A percentile compares a stretch with the other conserved stretches of the same genome.
Conservation (phyloP, 2,113 vertebrate genomes). For the Sus scrofa region DNA sequence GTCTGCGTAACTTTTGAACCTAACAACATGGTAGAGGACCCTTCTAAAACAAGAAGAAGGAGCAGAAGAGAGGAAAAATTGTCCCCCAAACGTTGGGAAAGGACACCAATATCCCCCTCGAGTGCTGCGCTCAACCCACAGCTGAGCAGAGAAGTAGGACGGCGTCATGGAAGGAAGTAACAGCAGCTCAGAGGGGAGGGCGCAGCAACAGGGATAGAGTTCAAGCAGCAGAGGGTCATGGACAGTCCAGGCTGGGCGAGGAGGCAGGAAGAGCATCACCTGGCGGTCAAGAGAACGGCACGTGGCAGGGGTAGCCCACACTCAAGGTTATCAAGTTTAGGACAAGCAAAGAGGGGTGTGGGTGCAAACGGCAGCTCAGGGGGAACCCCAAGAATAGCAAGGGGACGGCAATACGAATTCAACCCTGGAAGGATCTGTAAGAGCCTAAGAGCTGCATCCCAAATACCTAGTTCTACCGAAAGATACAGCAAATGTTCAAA, state of each 20-base stretch:
- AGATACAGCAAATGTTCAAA: not conserved
- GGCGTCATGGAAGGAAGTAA: not conserved
- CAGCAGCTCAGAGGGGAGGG: not conserved
- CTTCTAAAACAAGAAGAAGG: not conserved
- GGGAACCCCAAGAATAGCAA: not conserved
- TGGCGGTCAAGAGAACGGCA: not conserved
- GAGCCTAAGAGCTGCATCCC: not conserved
- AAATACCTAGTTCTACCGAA: not conserved
- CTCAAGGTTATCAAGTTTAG: not conserved
- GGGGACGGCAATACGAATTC: not conserved
- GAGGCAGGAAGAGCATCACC: fast-evolving
- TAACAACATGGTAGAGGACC: not conserved
- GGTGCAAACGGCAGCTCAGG: not conserved
- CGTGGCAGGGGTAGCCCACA: fast-evolving
- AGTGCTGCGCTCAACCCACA: not conserved
- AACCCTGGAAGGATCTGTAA: not conserved
- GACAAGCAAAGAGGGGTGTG: not conserved
- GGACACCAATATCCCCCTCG: fast-evolving
- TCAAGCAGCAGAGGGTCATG: not conserved
- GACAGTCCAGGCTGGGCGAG: not conserved
- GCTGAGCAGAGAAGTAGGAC: not conserved
- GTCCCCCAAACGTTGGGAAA: not conserved
- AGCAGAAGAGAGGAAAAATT: not conserved
- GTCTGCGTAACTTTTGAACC: not conserved
- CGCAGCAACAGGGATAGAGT: fast-evolving